Evolutionary conservation across 2,113 vertebrate genomes (phyloP).

Genomic region (Bungarus multicinctus): DNA sequence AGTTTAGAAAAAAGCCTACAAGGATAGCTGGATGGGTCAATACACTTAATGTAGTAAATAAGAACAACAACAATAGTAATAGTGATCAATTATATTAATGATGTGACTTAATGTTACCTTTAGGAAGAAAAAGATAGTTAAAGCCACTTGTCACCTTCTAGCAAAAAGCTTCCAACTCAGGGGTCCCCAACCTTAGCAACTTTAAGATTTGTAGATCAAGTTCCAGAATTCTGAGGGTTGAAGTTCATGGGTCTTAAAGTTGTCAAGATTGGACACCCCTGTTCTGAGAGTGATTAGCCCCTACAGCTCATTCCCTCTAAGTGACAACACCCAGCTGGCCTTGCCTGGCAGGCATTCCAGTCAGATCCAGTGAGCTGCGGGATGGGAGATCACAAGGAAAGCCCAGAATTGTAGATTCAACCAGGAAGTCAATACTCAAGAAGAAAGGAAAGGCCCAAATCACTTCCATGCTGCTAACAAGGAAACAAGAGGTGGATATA

Average conservation of each 20-base stretch:
- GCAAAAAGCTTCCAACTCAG: neutral
- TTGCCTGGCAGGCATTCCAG: neutral
- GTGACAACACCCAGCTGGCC: neutral
- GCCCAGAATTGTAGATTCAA: no score
- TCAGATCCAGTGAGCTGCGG: no score
- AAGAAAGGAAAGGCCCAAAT: no score
- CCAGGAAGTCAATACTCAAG: no score
- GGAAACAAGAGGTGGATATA: no score
- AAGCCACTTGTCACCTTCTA: conserved; percentile 3
- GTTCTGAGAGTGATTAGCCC: neutral
- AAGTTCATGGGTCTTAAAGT: neutral
- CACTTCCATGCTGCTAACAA: no score
- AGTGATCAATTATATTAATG: neutral
- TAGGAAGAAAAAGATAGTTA: neutral
- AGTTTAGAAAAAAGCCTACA: conserved; percentile 11
- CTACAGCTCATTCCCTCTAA: neutral
- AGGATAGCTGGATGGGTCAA: conserved; percentile 10
- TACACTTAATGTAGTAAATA: neutral
- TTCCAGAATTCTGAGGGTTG: neutral
- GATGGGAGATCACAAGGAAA: no score
- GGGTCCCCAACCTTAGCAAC: neutral
- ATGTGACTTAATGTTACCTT: neutral
- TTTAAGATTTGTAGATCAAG: neutral
- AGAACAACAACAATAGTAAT: neutral
- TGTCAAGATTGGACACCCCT: neutral